Conservation (phyloP, 2,888 invertebrate species). For the Blastobasis adustella region DNA sequence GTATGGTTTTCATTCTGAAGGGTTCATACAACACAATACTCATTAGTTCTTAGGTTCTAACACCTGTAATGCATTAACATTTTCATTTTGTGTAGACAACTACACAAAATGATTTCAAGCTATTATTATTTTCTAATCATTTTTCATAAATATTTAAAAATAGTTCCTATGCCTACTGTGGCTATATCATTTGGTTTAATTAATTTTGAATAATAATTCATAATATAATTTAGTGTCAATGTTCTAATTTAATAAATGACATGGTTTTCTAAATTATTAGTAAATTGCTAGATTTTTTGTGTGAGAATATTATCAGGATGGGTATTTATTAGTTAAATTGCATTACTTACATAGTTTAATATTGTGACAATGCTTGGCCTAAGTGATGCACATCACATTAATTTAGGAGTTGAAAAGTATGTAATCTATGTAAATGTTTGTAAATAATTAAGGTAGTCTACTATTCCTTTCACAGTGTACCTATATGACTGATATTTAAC, state of each 20-base stretch:
- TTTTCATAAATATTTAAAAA: not conserved
- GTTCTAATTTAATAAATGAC: too few relatives aligned
- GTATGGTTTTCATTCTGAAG: constrained; percentile 20
- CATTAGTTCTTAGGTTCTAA: constrained; percentile 15
- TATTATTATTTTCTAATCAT: too few relatives aligned
- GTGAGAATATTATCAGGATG: too few relatives aligned
- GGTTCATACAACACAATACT: constrained; percentile 22
- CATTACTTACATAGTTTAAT: not conserved
- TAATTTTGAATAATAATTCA: not conserved
- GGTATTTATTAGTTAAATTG: too few relatives aligned
- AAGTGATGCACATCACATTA: not conserved
- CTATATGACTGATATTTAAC: constrained; percentile 5
- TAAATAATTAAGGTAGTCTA: not conserved
- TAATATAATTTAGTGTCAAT: too few relatives aligned
- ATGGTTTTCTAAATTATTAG: too few relatives aligned
- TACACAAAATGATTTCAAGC: too few relatives aligned
- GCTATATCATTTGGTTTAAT: not conserved
- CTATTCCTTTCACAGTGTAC: not conserved
- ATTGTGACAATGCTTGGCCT: not conserved
- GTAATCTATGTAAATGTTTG: not conserved
- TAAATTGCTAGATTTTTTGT: too few relatives aligned
- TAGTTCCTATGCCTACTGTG: not conserved
- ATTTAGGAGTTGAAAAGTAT: not conserved
- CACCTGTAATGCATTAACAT: too few relatives aligned
- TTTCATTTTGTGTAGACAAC: constrained; percentile 6